A percentile compares a stretch with the other conserved stretches of the same genome.
Conservation (phyloP, 2,797 vertebrate species). For the Molossus alvarezi region DNA sequence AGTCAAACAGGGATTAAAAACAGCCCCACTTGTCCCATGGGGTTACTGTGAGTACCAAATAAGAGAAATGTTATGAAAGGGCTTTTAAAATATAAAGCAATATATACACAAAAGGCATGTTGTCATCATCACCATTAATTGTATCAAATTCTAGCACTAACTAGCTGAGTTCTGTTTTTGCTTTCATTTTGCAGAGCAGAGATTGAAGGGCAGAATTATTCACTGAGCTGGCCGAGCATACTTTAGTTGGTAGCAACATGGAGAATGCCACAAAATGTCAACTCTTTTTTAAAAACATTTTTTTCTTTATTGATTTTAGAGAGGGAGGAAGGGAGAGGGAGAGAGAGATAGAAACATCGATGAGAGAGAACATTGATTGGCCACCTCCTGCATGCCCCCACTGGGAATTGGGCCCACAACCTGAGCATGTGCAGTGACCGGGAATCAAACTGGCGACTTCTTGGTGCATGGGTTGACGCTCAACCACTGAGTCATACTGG, state of each 20-base stretch:
- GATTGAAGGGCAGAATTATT: constrained; percentile 29
- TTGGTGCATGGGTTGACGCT: too few relatives aligned
- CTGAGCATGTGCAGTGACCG: too few relatives aligned
- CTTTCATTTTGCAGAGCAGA: constrained; percentile 56
- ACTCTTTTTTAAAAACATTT: background rate
- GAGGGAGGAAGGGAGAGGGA: too few relatives aligned
- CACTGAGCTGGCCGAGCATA: background rate
- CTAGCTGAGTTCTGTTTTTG: constrained; percentile 27
- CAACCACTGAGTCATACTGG: too few relatives aligned
- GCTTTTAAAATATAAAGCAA: constrained; percentile 23
- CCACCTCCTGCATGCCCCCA: too few relatives aligned
- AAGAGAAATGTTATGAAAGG: constrained; percentile 17
- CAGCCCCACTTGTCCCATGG: background rate
- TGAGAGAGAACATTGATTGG: too few relatives aligned
- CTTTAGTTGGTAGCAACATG: background rate
- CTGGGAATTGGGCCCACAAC: too few relatives aligned
- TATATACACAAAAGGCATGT: background rate
- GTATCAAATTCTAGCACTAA: background rate
- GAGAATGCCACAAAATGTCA: constrained; percentile 55
- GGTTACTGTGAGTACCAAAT: background rate
- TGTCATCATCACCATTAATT: background rate
- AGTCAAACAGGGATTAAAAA: constrained; percentile 37
- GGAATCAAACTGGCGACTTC: too few relatives aligned
- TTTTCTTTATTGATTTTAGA: too few relatives aligned
- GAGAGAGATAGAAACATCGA: too few relatives aligned